phyloP scores from a whole-genome alignment of 1,140 invertebrate species.

The Steinernema khuongi region DNA sequence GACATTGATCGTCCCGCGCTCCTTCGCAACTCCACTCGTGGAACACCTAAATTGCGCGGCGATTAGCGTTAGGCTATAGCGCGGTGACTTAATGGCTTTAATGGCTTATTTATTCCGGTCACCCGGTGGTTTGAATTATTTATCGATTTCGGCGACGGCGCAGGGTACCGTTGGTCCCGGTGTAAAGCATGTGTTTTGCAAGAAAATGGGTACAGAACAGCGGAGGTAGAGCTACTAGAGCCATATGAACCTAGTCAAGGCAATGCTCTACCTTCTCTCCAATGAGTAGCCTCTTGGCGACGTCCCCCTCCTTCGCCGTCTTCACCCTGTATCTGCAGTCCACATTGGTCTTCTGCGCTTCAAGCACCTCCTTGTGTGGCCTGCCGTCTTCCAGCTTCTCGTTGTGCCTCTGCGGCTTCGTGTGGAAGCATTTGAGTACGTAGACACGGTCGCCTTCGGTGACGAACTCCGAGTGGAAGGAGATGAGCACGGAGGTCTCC shows the following conservation, averaged over 20 bases:
- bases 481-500: constrained; percentile 42
- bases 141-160: background rate
- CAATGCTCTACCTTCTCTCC: background rate
- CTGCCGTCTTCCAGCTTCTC: constrained; percentile 24
- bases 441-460: constrained; percentile 38
- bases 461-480: constrained; percentile 42
- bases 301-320: background rate
- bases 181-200: too few relatives aligned
- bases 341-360: background rate
- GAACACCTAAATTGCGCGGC: constrained; percentile 5
- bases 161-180: background rate
- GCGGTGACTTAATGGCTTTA: background rate
- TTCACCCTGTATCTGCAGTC: constrained; percentile 13
- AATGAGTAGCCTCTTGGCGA: background rate
- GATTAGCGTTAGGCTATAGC: constrained; percentile 4
- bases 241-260: background rate
- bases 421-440: constrained; percentile 38
- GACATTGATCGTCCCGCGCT: constrained; percentile 20
- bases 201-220: background rate
- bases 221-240: background rate
- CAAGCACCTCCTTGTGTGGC: constrained; percentile 20
- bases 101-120: background rate
- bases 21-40: constrained; percentile 37
- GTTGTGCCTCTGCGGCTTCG: constrained; percentile 23
- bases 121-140: background rate